phyloP scores from a whole-genome alignment of 1,140 invertebrate species.

The Nephotettix cincticeps region DNA sequence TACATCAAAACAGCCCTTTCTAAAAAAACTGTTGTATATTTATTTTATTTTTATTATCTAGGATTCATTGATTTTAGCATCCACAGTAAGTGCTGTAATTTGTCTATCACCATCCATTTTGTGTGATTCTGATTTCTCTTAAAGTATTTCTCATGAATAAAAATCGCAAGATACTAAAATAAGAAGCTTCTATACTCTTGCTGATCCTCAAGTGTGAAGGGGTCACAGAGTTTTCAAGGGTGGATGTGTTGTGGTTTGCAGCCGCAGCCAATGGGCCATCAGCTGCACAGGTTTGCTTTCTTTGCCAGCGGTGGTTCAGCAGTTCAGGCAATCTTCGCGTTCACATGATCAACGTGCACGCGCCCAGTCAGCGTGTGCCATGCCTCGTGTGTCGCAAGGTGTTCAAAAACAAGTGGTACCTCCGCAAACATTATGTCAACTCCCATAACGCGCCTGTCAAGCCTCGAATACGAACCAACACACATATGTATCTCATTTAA shows the following conservation, averaged over 20 bases:
- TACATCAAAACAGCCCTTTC: too few relatives aligned
- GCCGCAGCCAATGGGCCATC: slow-evolving; percentile 15
- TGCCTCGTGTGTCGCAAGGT: slow-evolving; percentile 64
- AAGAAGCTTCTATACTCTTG: too few relatives aligned
- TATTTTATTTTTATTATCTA: too few relatives aligned
- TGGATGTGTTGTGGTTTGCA: slow-evolving; percentile 15
- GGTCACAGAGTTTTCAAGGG: too few relatives aligned
- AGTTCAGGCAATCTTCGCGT: slow-evolving; percentile 68
- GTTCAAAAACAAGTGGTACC: slow-evolving; percentile 70
- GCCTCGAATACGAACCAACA: slow-evolving; percentile 7
- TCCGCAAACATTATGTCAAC: slow-evolving; percentile 66
- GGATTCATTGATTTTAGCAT: too few relatives aligned
- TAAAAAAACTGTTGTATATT: too few relatives aligned
- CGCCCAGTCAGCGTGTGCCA: slow-evolving; percentile 62
- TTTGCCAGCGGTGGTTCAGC: slow-evolving; percentile 66
- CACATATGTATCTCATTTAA: neutral
- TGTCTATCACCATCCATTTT: too few relatives aligned
- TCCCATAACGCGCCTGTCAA: slow-evolving; percentile 52
- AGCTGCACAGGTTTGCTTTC: slow-evolving; percentile 50
- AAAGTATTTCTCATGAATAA: too few relatives aligned
- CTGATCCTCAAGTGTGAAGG: too few relatives aligned
- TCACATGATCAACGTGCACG: slow-evolving; percentile 71
- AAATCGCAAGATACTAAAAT: too few relatives aligned
- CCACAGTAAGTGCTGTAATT: too few relatives aligned
- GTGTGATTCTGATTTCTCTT: too few relatives aligned